Base-by-base conservation (phyloP, 1,140 invertebrate genomes). In the Magallana angulata region DNA sequence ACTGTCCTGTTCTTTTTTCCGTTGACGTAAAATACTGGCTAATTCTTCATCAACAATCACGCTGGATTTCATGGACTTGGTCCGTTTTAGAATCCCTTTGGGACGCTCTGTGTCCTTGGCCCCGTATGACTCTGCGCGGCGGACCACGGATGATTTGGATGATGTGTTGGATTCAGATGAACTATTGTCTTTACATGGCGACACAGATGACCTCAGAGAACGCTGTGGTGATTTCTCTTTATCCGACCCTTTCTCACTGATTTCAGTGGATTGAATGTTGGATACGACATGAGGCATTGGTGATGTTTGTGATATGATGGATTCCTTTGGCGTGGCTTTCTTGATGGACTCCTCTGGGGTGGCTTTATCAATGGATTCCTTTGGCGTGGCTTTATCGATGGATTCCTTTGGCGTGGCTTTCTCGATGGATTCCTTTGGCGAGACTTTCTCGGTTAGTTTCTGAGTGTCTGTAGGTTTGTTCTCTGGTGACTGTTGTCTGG, bases 41-140 rank as follows among this genome's bases (percentile, higher is more conserved):
- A 91, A 56, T 82, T 91, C 91, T 64, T 89, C 87, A 87, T 91
- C 91, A 1, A 91, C 91, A 24, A 89, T 88, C 0, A 91, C 88
- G 71, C 85, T 84, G 36, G 89, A 86, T 85, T 91, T 91, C 87
- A 91, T 80, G 16, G 91, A 91, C 12, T 86, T 86, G 16, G 91
- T 86, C 80, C 91, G 62, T 85, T 91, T 91, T 6, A 91, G 36
- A 24, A 91, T 91, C 60, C 91, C 91, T 82, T 90, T 91, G 12
- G 90, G 82, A 81, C 82, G 56, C 30, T 87, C 86, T 16, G 36
- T 80, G 62, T 84, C 86, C 64, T 87, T 87, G 36, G 48, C 18
- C 18, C 86, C 89, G 57, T 85, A 81, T 5, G 90, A 89, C 30
- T 90, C 90, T 57, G 89, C 80, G 1, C 89, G 58, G 16, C 81